Conservation (phyloP, 64 coral and sea anemone species). For the Acropora yongei region DNA sequence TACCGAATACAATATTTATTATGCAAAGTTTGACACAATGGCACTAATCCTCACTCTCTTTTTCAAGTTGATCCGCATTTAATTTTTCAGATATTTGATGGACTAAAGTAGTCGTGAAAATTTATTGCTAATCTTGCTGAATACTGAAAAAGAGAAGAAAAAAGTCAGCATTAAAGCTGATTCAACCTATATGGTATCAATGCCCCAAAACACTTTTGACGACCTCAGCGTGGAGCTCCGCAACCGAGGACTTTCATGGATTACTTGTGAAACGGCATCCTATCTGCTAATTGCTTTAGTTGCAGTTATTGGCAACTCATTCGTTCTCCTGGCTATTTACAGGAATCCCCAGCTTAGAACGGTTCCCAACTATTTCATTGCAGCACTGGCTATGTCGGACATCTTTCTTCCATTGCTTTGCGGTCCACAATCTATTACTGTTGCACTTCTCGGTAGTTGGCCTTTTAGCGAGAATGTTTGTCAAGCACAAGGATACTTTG, state of each 20-base stretch:
- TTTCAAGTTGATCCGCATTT: too few species aligned
- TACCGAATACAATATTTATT: too few species aligned
- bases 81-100: too few species aligned
- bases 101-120: too few species aligned
- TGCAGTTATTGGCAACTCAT: constrained; percentile 33
- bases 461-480: constrained; percentile 26
- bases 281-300: background rate
- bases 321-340: constrained; percentile 40
- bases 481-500: constrained; percentile 43
- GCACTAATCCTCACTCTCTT: too few species aligned
- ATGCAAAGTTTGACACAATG: too few species aligned
- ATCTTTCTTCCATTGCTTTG: constrained; percentile 39
- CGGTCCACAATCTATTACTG: constrained; percentile 11
- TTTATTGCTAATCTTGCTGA: too few species aligned
- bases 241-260: background rate
- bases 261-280: constrained; percentile 2
- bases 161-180: background rate
- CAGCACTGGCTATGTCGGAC: constrained; percentile 49
- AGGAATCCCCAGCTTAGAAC: constrained; percentile 44
- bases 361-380: constrained; percentile 50
- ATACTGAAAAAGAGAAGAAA: background rate
- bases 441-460: constrained; percentile 18
- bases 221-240: background rate
- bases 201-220: background rate
- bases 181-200: background rate